Evolutionary conservation across 2,113 vertebrate species (phyloP).

Genomic region (Epinephelus fuscoguttatus): DNA sequence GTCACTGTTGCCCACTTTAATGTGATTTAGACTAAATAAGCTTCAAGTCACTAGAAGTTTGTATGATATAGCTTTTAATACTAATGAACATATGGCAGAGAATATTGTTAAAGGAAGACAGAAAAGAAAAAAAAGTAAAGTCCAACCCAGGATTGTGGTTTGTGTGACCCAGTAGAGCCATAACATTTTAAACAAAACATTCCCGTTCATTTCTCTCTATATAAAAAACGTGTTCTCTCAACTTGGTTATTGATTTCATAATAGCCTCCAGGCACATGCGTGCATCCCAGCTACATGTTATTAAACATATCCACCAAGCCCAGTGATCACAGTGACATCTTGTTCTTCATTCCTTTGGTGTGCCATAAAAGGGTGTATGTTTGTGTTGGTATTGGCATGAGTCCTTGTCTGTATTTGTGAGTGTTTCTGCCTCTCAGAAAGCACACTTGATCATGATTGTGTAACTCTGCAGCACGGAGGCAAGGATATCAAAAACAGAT

Average conservation of each 20-base stretch:
- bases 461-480: constrained; percentile 77
- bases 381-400: constrained; percentile 72
- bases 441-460: constrained; percentile 78
- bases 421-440: constrained; percentile 67
- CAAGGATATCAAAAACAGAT: constrained; percentile 90
- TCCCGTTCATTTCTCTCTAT: constrained; percentile 1
- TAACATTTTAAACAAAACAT: background rate
- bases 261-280: constrained; percentile 11
- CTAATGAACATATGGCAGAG: background rate
- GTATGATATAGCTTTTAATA: background rate
- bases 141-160: background rate
- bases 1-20: background rate
- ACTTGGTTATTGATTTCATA: constrained; percentile 37
- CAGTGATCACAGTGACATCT: constrained; percentile 66
- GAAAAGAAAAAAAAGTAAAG: background rate
- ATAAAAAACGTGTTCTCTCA: constrained; percentile 32
- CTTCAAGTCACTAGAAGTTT: background rate
- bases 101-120: background rate
- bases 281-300: constrained; percentile 36
- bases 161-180: background rate
- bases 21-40: background rate
- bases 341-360: constrained; percentile 70
- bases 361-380: constrained; percentile 67
- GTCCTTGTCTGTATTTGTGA: constrained; percentile 69
- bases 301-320: constrained; percentile 53